These are phyloP conservation scores for Enteromius unitaeniatus DNA, from an alignment of 2,797 vertebrate genomes.

Conservation along the genomic window DNA sequence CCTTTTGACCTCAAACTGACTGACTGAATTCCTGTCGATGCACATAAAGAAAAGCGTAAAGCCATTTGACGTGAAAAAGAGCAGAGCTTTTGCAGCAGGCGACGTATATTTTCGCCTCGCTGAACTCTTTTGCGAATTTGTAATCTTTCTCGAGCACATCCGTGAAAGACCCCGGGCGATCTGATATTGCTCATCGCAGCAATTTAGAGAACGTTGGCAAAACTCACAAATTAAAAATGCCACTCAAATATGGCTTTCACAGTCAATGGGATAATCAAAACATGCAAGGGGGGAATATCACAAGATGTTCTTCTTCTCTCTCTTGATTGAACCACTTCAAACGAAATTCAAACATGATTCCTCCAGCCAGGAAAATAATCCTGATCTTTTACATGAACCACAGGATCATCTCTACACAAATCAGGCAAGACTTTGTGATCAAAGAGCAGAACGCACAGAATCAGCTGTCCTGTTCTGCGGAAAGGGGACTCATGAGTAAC, in stretches of 20 bases:
- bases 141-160: background rate
- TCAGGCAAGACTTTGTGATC: conserved; percentile 80
- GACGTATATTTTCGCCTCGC: background rate
- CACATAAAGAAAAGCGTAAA: conserved; percentile 71
- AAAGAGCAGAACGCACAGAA: conserved; percentile 73
- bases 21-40: conserved; percentile 73
- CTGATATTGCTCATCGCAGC: conserved; percentile 38
- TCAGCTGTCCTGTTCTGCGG: conserved; percentile 59
- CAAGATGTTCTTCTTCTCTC: conserved; percentile 67
- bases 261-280: conserved; percentile 48
- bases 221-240: conserved; percentile 47
- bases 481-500: conserved; percentile 62
- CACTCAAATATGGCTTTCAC: conserved; percentile 43
- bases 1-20: conserved; percentile 76
- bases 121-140: conserved; percentile 21
- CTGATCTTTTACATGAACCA: conserved; percentile 79
- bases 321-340: conserved; percentile 80
- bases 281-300: conserved; percentile 51
- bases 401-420: conserved; percentile 81
- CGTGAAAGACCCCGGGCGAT: conserved; percentile 29
- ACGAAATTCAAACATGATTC: conserved; percentile 69
- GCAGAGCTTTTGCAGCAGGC: conserved; percentile 11
- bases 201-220: conserved; percentile 38
- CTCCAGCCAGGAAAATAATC: conserved; percentile 77
- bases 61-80: conserved; percentile 54